Percentiles rank a stretch among this genome's conserved stretches.
Conservation (phyloP, 2,113 vertebrate genomes). For the Channa argus region DNA sequence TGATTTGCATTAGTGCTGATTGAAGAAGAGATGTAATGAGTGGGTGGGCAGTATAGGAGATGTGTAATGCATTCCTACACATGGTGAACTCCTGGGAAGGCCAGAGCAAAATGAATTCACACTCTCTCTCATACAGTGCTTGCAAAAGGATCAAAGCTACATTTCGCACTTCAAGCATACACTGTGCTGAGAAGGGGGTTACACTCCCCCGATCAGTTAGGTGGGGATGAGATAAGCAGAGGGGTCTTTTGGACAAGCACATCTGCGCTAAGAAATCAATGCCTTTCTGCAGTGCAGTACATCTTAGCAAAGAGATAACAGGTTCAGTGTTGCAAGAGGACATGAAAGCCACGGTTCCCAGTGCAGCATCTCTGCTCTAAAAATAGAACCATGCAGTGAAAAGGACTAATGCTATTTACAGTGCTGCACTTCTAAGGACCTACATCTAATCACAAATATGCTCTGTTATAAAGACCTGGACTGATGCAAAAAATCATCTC, state of each 20-base stretch:
- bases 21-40: conserved; percentile 29
- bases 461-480: background rate
- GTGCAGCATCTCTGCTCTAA: conserved; percentile 81
- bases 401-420: conserved; percentile 82
- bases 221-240: conserved; percentile 36
- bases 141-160: background rate
- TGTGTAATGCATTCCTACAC: conserved; percentile 64
- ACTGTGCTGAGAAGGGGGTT: conserved; percentile 11
- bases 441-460: conserved; percentile 51
- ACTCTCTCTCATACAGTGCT: conserved; percentile 14
- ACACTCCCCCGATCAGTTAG: conserved; percentile 13
- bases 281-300: conserved; percentile 62
- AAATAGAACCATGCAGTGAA: conserved; percentile 85
- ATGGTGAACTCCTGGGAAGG: conserved; percentile 41
- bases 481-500: conserved; percentile 20
- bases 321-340: conserved; percentile 72
- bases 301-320: conserved; percentile 69
- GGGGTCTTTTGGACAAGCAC: conserved; percentile 35
- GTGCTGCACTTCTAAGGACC: conserved; percentile 62
- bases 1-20: conserved; percentile 8
- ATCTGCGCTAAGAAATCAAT: conserved; percentile 49
- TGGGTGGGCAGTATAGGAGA: conserved; percentile 58
- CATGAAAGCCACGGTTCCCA: conserved; percentile 76
- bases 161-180: conserved; percentile 20
- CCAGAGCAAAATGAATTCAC: conserved; percentile 38